phyloP scores from a whole-genome alignment of 2,797 vertebrate species.

The Falco novaeseelandiae region DNA sequence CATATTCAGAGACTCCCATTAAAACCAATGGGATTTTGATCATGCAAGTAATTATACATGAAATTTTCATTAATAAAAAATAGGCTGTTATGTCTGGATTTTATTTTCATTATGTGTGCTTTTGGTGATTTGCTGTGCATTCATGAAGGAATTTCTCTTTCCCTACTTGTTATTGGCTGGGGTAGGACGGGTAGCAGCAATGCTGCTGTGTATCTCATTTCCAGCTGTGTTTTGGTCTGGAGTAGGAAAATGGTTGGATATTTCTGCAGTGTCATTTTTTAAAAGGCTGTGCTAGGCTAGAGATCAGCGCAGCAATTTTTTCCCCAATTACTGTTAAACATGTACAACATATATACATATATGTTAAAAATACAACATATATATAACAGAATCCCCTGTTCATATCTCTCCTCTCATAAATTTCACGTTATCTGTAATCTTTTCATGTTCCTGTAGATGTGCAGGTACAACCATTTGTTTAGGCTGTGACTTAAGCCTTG shows the following conservation, averaged over 20 bases:
- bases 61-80: background rate
- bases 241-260: background rate
- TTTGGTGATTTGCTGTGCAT: background rate
- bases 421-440: background rate
- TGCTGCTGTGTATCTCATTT: background rate
- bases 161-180: background rate
- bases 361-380: background rate
- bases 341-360: background rate
- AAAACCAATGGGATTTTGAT: conserved; percentile 5
- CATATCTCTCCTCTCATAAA: background rate
- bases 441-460: background rate
- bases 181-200: background rate
- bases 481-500: background rate
- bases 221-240: background rate
- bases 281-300: background rate
- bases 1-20: background rate
- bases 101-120: background rate
- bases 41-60: background rate
- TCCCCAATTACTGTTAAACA: background rate
- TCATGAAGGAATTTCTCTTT: background rate
- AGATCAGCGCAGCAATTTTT: fast-evolving
- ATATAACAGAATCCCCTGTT: background rate
- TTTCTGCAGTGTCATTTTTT: background rate
- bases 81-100: background rate
- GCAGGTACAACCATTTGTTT: too few species aligned